These are phyloP conservation scores for Sinonovacula constricta DNA, from an alignment of 1,140 invertebrate species.

Conservation along the genomic window DNA sequence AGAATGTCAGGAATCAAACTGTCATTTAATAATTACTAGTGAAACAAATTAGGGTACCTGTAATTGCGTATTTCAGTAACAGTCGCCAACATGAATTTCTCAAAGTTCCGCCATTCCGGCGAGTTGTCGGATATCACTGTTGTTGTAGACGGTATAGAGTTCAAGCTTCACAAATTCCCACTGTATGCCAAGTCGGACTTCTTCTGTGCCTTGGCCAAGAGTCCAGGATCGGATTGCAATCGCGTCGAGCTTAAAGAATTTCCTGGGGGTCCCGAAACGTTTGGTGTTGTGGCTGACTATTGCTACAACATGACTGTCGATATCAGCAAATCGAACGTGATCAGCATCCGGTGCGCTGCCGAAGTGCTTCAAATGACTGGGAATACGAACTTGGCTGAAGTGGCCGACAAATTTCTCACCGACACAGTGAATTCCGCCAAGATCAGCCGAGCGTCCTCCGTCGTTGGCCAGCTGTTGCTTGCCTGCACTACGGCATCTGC, in stretches of 20 bases:
- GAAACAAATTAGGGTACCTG: too few relatives aligned
- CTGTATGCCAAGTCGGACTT: constrained; percentile 75
- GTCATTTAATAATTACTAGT: too few relatives aligned
- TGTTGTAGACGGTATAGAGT: constrained; percentile 62
- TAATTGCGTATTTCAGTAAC: too few relatives aligned
- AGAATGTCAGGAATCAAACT: too few relatives aligned
- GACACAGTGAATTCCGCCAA: constrained; percentile 73
- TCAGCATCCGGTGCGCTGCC: constrained; percentile 73
- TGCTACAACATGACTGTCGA: constrained; percentile 76
- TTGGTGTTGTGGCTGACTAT: constrained; percentile 74
- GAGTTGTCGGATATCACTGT: constrained; percentile 76
- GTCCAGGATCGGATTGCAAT: constrained; percentile 50
- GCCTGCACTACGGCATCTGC: constrained; percentile 64
- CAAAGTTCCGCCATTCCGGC: constrained; percentile 73
- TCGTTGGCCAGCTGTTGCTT: constrained; percentile 64
- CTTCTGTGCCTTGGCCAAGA: constrained; percentile 69
- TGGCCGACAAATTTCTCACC: constrained; percentile 72
- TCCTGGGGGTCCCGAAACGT: constrained; percentile 74
- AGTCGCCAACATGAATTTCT: constrained; percentile 76
- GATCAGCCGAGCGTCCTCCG: constrained; percentile 64
- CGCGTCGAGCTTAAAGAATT: constrained; percentile 69
- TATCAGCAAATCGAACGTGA: constrained; percentile 71
- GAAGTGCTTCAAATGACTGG: constrained; percentile 74
- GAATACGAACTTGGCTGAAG: constrained; percentile 70
- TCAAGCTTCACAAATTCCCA: constrained; percentile 76